Conservation (phyloP, 2,797 vertebrate genomes). For the Muraenolepis orangiensis region DNA sequence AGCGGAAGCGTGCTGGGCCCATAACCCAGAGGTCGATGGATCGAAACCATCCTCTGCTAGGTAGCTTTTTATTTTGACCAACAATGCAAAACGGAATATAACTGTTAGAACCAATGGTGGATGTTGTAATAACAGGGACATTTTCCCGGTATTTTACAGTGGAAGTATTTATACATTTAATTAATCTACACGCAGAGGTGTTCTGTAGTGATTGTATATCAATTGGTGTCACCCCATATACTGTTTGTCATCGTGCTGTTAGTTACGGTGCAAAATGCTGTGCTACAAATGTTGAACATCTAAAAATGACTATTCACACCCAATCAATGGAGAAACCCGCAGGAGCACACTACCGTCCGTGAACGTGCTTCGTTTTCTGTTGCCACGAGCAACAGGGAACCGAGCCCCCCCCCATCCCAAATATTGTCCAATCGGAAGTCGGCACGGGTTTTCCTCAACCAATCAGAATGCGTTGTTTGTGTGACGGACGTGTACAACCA, state of each 20-base stretch:
- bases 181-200: background rate
- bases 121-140: background rate
- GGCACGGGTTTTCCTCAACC: background rate
- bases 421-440: background rate
- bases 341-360: background rate
- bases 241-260: background rate
- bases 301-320: background rate
- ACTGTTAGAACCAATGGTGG: background rate
- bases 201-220: background rate
- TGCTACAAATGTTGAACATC: background rate
- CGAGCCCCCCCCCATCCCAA: background rate
- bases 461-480: background rate
- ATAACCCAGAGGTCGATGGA: slow-evolving; percentile 69
- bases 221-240: too few relatives aligned
- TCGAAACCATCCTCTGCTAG: slow-evolving; percentile 68
- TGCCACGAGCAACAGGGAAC: background rate
- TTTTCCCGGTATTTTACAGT: too few relatives aligned
- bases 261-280: background rate
- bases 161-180: too few relatives aligned
- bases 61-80: background rate
- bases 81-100: too few relatives aligned
- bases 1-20: slow-evolving; percentile 69
- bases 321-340: background rate
- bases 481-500: background rate
- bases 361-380: background rate